Base-by-base conservation (phyloP, 1,140 invertebrate genomes). In the Aculops lycopersici region DNA sequence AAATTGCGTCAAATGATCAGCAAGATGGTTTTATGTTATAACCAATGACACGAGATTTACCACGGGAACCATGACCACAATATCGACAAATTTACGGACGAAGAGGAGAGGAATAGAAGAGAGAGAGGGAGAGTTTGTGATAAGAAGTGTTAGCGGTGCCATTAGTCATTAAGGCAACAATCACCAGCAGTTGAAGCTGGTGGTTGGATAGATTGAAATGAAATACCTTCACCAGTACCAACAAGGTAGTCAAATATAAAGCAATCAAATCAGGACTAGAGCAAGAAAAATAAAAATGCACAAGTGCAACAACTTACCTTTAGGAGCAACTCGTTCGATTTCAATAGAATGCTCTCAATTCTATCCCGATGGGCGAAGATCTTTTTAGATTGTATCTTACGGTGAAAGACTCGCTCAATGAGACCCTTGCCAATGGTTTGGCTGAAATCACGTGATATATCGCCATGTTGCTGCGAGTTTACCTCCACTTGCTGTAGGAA, bases 311-410 rank as follows among this genome's bases (percentile, higher is more conserved):
- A 21, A 45, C 60, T 59, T 55, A 76, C 72, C 66, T 77, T 76
- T 45, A 63, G 68, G 35, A 88, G 58, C 54, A 83, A 74, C 47
- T 83, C 74, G 58, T 88, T 79, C 21, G 78, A 72, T 57, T 88
- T 83, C 38, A 64, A 65, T 35, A 90, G 66, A 43, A 84, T 71
- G 41, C 74, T 70, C 56, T 90, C 83, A 58, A 80, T 80, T 45
- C 72, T 73, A 52, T 90, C 80, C 41, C 81, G 66, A 59, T 86
- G 80, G 14, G 69, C 66, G 58, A 86, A 86, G 37, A 90, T 52
- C 62, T 86, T 86, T 47, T 77, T 65, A 1, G 79, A 75, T 57
- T 90, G 80, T 40, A 86, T 73, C 59, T 86, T 86, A 49, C 80
- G 69, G 53, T 81, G 72, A 56, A 83, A 84, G 46, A 55, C 78